Base-by-base conservation (phyloP, 2,797 vertebrate species). In the Pyrocephalus nanus region DNA sequence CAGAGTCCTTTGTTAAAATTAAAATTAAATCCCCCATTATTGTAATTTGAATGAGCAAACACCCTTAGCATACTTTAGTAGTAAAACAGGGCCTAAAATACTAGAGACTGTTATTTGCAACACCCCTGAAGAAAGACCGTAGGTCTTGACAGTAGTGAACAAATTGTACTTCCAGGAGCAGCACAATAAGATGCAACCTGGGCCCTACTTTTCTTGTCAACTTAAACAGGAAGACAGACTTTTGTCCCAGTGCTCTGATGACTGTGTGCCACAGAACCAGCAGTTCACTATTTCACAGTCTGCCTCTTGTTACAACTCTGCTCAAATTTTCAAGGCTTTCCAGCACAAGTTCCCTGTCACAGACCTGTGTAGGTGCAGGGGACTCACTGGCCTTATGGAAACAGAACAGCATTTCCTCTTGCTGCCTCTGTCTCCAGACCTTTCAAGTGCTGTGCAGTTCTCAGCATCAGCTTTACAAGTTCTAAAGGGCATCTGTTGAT, bases 181-280 rank as follows among this genome's bases (percentile, higher is more conserved):
- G 45, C 26, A 50, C 12, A 6, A 15, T 40, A 40, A 36, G 13
- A 23, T 34, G 30, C 0, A 4, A 58, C 26, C 70, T 38, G 42
- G 29, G 74, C 25, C 4, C 8, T 45, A 29, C 0, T 77, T 67
- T 69, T 77, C n/a, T 15, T 57, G 13, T 42, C 10, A 30, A 29
- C 62, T 85, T 76, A 23, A 73, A 32, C 20, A 42, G 12, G 23
- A 66, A 93, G 38, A 40, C 9, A 47, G 32, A 14, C 1, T 32
- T 78, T 21, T 38, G 43, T 48, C 72, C 16, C 50, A 51, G 43
- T 5, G 27, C 2, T 81, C 6, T 71, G 60, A 74, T 4, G 34
- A 65, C 0, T 32, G 4, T 0, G 0, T 61, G 50, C 25, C 2
- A 0, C 34, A n/a, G 27, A 92, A 51, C 27, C 90, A 82, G n/a